phyloP scores from a whole-genome alignment of 2,888 invertebrate species.

The Andrena haemorrhoa region DNA sequence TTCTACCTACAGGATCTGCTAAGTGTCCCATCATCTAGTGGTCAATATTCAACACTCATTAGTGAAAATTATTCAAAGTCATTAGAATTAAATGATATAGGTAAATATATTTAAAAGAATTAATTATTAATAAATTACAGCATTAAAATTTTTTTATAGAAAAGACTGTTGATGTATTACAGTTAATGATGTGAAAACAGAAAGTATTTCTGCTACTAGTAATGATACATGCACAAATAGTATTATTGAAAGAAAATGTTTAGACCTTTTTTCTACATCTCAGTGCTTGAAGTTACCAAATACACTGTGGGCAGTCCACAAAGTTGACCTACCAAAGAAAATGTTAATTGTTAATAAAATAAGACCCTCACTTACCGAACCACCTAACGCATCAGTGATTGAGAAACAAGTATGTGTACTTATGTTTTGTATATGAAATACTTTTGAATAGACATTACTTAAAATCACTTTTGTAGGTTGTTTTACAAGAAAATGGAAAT shows the following conservation, averaged over 20 bases:
- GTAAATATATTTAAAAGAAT: not conserved
- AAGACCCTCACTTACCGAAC: not conserved
- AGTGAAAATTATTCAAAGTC: not conserved
- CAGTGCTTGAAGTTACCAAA: not conserved
- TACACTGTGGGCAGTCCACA: constrained; percentile 3
- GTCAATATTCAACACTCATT: not conserved
- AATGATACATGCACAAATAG: too few relatives aligned
- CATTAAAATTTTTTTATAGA: not conserved
- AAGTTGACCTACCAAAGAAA: too few relatives aligned
- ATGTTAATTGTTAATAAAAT: not conserved
- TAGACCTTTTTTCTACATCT: not conserved
- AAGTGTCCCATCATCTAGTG: not conserved
- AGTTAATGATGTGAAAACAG: not conserved
- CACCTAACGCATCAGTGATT: not conserved
- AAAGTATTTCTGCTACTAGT: not conserved
- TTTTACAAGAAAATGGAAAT: not conserved
- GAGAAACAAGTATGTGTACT: constrained; percentile 3
- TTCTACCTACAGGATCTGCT: not conserved
- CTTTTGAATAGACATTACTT: not conserved
- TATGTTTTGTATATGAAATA: constrained; percentile 4
- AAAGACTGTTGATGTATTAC: not conserved
- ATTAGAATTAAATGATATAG: not conserved
- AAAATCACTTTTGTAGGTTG: not conserved
- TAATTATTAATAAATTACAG: not conserved
- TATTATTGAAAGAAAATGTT: not conserved